Evolutionary conservation across 1,140 invertebrate genomes (phyloP).

Genomic region (Pseudomyrmex concolor): DNA sequence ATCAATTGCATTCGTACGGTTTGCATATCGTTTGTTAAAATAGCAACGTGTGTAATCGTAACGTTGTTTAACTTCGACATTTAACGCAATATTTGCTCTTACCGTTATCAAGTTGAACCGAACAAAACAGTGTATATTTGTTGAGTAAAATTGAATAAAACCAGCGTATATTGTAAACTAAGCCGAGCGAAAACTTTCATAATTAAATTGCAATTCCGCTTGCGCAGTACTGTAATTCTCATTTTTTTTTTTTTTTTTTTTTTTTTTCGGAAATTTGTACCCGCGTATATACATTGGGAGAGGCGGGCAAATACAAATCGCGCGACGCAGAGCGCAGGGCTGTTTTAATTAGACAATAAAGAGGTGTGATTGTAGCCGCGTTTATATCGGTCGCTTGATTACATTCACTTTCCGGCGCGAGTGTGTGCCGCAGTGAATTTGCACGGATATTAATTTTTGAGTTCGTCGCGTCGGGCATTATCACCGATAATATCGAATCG

Average conservation of each 20-base stretch:
- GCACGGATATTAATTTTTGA: slow-evolving; percentile 75
- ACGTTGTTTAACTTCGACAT: background rate
- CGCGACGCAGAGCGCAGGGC: slow-evolving; percentile 38
- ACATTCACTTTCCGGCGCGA: slow-evolving; percentile 71
- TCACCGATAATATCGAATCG: slow-evolving; percentile 68
- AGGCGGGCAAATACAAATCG: slow-evolving; percentile 60
- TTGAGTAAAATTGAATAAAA: slow-evolving; percentile 7
- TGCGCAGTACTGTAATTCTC: background rate
- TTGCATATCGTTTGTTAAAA: background rate
- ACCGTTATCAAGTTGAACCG: background rate
- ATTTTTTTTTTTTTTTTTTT: background rate
- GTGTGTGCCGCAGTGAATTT: slow-evolving; percentile 60
- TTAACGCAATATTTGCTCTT: background rate
- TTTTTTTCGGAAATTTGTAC: background rate
- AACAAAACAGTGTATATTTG: background rate
- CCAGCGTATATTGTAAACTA: slow-evolving; percentile 11
- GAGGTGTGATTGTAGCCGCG: slow-evolving; percentile 71
- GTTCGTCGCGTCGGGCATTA: slow-evolving; percentile 59
- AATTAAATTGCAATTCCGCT: slow-evolving; percentile 23
- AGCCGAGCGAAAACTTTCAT: background rate
- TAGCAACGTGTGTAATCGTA: slow-evolving; percentile 1
- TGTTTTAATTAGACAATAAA: slow-evolving; percentile 77
- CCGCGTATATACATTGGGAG: background rate
- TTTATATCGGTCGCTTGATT: slow-evolving; percentile 75
- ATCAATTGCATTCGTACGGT: too few species aligned